phyloP scores from a whole-genome alignment of 2,888 invertebrate species.

The Scaptomyza reducta region DNA sequence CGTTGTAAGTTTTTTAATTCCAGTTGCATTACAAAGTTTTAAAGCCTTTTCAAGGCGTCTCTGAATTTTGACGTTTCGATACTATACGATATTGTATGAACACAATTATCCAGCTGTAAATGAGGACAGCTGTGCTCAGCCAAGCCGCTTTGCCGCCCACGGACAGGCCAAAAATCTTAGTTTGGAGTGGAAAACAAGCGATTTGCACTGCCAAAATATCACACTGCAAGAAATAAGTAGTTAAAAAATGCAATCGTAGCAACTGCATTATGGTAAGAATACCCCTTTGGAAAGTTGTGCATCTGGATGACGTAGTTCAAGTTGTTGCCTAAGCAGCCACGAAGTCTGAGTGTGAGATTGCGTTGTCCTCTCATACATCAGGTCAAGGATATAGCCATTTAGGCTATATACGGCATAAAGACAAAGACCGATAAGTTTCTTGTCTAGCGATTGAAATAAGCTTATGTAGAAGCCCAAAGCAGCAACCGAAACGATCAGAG shows the following conservation, averaged over 20 bases:
- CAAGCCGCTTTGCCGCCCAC: slow-evolving; percentile 24
- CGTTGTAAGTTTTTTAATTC: too few species aligned
- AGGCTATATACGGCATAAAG: slow-evolving; percentile 1
- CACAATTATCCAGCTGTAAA: slow-evolving; percentile 40
- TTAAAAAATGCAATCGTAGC: neutral
- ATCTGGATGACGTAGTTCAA: neutral
- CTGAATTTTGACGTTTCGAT: too few species aligned
- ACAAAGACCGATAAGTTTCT: neutral
- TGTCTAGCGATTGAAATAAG: neutral
- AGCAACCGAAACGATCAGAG: slow-evolving; percentile 13
- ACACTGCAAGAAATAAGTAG: slow-evolving; percentile 43
- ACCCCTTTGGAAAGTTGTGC: slow-evolving; percentile 20
- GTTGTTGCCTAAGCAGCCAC: neutral
- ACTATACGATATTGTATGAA: slow-evolving; percentile 35
- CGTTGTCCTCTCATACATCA: slow-evolving; percentile 18
- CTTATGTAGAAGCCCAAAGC: slow-evolving; percentile 35
- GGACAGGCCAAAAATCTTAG: slow-evolving; percentile 30
- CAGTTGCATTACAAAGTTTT: too few species aligned
- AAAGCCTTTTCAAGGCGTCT: too few species aligned
- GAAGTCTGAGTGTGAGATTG: slow-evolving; percentile 16
- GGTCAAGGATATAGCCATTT: slow-evolving; percentile 28
- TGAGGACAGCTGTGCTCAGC: slow-evolving; percentile 32
- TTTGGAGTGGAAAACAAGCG: slow-evolving; percentile 21
- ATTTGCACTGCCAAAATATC: slow-evolving; percentile 40
- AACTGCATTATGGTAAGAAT: neutral